A percentile compares a stretch with the other conserved stretches of the same genome.
Evolutionary conservation across 2,888 invertebrate species (phyloP).

Genomic region (Nomada fabriciana): DNA sequence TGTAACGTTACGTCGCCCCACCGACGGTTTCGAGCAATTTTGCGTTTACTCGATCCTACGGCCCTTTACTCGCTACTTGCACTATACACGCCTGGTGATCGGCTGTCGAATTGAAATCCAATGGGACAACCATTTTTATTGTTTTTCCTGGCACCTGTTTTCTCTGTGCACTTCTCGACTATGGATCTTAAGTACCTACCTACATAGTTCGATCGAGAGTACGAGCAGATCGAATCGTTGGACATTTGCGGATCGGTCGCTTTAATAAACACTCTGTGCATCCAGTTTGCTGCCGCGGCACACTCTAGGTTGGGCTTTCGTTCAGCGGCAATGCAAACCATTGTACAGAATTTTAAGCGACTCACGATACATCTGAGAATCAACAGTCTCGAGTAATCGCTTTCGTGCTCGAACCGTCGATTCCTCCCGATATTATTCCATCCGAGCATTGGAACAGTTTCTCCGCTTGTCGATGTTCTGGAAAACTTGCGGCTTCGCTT

Average conservation of each 20-base stretch:
- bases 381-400: conserved; percentile 48
- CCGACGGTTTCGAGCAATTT: conserved; percentile 50
- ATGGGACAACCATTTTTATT: conserved; percentile 17
- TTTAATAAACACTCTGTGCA: too few relatives aligned
- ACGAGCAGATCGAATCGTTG: too few relatives aligned
- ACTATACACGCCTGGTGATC: conserved; percentile 32
- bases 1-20: conserved; percentile 51
- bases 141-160: too few relatives aligned
- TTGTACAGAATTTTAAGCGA: conserved; percentile 38
- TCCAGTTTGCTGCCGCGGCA: too few relatives aligned
- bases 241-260: too few relatives aligned
- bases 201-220: too few relatives aligned
- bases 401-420: conserved; percentile 54
- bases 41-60: conserved; percentile 46
- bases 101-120: conserved; percentile 48
- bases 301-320: too few relatives aligned
- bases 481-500: conserved; percentile 58
- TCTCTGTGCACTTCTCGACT: too few relatives aligned
- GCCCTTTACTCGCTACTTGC: conserved; percentile 40
- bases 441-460: conserved; percentile 61
- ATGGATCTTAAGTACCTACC: too few relatives aligned
- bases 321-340: background rate
- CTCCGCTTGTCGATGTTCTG: conserved; percentile 51
- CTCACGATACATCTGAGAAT: conserved; percentile 36
- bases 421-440: conserved; percentile 62